Conservation (phyloP, 2,113 vertebrate species). For the Phyllopteryx taeniolatus region DNA sequence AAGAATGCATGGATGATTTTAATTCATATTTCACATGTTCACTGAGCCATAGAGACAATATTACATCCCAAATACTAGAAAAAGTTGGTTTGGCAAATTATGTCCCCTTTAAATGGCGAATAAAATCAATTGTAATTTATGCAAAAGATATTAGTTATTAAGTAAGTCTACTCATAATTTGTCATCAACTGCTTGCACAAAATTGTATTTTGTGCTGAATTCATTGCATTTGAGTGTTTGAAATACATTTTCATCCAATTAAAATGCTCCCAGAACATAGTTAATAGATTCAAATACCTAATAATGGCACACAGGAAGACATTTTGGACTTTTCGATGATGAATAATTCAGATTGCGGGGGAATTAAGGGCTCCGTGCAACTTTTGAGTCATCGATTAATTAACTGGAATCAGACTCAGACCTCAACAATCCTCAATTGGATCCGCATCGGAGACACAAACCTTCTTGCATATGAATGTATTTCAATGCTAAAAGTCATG, state of each 20-base stretch:
- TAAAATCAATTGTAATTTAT: neutral
- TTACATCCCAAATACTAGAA: too few relatives aligned
- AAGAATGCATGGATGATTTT: too few relatives aligned
- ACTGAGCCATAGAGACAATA: too few relatives aligned
- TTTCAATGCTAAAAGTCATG: neutral
- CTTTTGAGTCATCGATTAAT: neutral
- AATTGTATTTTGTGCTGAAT: neutral
- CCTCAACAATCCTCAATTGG: slow-evolving; percentile 6
- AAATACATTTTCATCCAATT: neutral
- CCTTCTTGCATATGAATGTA: neutral
- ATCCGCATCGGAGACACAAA: neutral
- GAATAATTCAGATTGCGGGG: neutral
- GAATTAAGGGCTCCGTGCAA: neutral
- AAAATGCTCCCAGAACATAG: neutral
- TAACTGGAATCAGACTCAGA: neutral
- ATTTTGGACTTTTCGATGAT: neutral
- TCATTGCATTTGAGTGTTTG: neutral
- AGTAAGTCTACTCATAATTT: too few relatives aligned
- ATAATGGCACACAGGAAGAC: neutral
- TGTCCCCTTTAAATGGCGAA: neutral
- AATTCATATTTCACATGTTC: too few relatives aligned
- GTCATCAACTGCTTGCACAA: too few relatives aligned
- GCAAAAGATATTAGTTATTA: neutral
- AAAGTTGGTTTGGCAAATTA: too few relatives aligned
- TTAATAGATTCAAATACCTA: neutral